These are phyloP conservation scores for Phaethon lepturus DNA, from an alignment of 2,113 vertebrate genomes.

Conservation along the genomic window DNA sequence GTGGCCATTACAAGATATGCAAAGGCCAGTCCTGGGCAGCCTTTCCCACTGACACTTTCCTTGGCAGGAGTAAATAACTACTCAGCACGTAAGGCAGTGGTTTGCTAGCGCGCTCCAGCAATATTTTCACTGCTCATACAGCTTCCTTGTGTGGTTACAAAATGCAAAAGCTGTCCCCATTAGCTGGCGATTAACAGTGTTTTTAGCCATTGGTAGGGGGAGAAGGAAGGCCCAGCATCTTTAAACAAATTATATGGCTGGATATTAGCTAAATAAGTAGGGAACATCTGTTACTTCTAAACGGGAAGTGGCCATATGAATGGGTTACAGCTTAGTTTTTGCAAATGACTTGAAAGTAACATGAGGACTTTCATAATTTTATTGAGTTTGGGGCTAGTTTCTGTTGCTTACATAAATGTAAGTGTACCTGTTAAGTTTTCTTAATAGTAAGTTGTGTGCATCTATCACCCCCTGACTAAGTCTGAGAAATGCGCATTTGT, in stretches of 20 bases:
- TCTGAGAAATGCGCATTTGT: background rate
- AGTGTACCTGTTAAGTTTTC: background rate
- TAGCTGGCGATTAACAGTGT: background rate
- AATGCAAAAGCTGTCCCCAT: background rate
- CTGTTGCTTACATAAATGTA: background rate
- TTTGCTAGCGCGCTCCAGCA: background rate
- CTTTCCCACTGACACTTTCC: background rate
- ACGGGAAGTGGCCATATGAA: constrained; percentile 38
- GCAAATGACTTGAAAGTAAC: constrained; percentile 2
- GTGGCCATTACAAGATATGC: background rate
- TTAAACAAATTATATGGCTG: background rate
- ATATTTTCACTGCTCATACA: background rate
- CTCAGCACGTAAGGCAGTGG: rapidly evolving
- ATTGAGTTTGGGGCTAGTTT: background rate
- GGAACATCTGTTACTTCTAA: constrained; percentile 50
- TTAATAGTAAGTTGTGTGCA: background rate
- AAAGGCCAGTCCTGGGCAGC: background rate
- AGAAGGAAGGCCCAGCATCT: background rate
- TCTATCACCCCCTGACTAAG: background rate
- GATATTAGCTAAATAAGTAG: background rate
- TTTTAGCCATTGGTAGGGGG: background rate
- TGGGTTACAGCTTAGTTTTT: background rate
- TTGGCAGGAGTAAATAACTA: background rate
- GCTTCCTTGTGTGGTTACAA: background rate
- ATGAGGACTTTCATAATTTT: background rate